A percentile compares a stretch with the other conserved stretches of the same genome.
Conservation (phyloP, 2,113 vertebrate species). For the Pygoscelis antarcticus region DNA sequence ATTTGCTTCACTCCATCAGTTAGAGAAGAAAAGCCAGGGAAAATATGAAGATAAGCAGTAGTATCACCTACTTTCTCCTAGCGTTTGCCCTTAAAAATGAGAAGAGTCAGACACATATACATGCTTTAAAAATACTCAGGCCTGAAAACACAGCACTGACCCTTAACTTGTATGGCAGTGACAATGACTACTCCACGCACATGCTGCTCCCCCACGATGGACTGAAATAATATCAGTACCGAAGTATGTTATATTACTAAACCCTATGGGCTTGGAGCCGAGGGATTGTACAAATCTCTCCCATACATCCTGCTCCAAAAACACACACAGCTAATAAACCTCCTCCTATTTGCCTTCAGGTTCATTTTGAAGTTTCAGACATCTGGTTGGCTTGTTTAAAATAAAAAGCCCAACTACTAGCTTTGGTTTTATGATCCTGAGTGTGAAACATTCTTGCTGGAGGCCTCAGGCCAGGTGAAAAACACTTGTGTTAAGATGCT, state of each 20-base stretch:
- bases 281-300: constrained; percentile 23
- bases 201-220: not conserved
- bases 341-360: constrained; percentile 16
- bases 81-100: not conserved
- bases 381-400: constrained; percentile 24
- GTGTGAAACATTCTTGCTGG: not conserved
- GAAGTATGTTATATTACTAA: not conserved
- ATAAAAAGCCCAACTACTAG: not conserved
- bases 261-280: not conserved
- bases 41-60: not conserved
- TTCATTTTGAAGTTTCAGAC: constrained; percentile 6
- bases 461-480: constrained; percentile 33
- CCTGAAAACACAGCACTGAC: not conserved
- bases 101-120: not conserved
- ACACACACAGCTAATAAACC: constrained; percentile 43
- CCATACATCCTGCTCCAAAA: constrained; percentile 18
- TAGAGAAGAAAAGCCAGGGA: not conserved
- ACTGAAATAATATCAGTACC: not conserved
- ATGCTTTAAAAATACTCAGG: not conserved
- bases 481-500: not conserved
- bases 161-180: not conserved
- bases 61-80: not conserved
- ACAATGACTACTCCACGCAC: not conserved
- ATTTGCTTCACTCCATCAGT: not conserved
- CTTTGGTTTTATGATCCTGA: constrained; percentile 18